phyloP scores from a whole-genome alignment of 2,113 vertebrate species.

The Hypanus sabinus region DNA sequence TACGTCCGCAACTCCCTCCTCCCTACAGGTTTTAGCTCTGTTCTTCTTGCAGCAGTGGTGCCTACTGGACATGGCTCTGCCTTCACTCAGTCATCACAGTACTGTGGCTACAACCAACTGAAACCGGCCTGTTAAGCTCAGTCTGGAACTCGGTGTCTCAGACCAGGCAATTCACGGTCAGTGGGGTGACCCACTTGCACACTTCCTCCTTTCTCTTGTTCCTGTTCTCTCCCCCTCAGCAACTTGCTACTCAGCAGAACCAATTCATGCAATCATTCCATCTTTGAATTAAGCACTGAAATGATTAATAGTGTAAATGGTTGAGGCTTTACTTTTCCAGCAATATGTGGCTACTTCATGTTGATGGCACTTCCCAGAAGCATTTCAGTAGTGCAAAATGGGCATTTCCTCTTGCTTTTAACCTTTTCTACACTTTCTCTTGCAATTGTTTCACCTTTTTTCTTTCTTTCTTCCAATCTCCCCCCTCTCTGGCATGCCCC shows the following conservation, averaged over 20 bases:
- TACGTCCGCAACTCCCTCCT: slow-evolving; percentile 39
- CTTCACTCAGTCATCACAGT: background rate
- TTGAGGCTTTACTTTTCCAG: background rate
- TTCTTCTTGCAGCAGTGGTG: background rate
- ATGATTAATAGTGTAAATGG: background rate
- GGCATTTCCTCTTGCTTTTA: slow-evolving; percentile 39
- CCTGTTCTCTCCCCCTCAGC: slow-evolving; percentile 45
- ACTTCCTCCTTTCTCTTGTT: slow-evolving; percentile 1
- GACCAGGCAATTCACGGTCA: background rate
- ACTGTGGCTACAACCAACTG: slow-evolving; percentile 1
- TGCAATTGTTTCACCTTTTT: background rate
- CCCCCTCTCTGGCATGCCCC: background rate
- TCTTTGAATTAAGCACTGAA: background rate
- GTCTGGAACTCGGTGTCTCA: background rate
- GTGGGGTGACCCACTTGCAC: background rate
- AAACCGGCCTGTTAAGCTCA: background rate
- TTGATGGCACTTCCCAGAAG: background rate
- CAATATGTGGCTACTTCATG: background rate
- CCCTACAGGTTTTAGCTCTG: background rate
- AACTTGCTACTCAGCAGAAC: background rate
- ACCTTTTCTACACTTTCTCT: slow-evolving; percentile 39
- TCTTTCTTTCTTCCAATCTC: slow-evolving; percentile 8
- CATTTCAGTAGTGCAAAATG: background rate
- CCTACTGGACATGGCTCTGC: slow-evolving; percentile 26
- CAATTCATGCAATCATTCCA: background rate